These are phyloP conservation scores for Drosophila nigromelanica DNA, from an alignment of 1,140 invertebrate species.

Conservation along the genomic window DNA sequence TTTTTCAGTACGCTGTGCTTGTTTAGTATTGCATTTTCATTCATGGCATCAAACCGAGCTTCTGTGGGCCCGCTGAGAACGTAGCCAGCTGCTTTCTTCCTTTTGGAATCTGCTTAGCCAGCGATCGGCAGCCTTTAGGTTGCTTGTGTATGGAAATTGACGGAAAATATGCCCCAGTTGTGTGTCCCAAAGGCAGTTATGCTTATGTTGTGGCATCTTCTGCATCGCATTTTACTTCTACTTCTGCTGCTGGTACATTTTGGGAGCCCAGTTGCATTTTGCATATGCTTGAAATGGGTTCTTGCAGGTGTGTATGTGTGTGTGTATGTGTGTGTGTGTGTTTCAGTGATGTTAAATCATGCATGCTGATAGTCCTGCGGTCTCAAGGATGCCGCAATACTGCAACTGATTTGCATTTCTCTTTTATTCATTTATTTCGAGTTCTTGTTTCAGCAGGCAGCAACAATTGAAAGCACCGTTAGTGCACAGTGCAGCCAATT, in stretches of 20 bases:
- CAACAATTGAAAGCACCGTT: not conserved
- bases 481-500: conserved; percentile 16
- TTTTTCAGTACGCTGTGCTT: conserved; percentile 18
- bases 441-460: conserved; percentile 19
- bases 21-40: conserved; percentile 66
- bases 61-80: conserved; percentile 29
- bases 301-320: conserved; percentile 18
- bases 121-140: conserved; percentile 53
- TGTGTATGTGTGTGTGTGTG: conserved; percentile 13
- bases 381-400: conserved; percentile 47
- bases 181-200: conserved; percentile 52
- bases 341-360: conserved; percentile 70
- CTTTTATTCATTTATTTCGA: not conserved
- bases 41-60: conserved; percentile 50
- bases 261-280: conserved; percentile 36
- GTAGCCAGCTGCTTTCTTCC: conserved; percentile 45
- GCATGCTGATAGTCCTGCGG: conserved; percentile 79
- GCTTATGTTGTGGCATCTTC: conserved; percentile 47
- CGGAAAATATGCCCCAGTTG: conserved; percentile 74
- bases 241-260: conserved; percentile 28
- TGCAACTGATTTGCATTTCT: conserved; percentile 41
- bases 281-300: conserved; percentile 33
- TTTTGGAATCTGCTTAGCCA: conserved; percentile 42
- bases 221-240: conserved; percentile 22
- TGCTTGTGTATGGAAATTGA: conserved; percentile 77